These are phyloP conservation scores for Drosophila picticornis DNA, from an alignment of 2,888 invertebrate genomes.

Conservation along the genomic window DNA sequence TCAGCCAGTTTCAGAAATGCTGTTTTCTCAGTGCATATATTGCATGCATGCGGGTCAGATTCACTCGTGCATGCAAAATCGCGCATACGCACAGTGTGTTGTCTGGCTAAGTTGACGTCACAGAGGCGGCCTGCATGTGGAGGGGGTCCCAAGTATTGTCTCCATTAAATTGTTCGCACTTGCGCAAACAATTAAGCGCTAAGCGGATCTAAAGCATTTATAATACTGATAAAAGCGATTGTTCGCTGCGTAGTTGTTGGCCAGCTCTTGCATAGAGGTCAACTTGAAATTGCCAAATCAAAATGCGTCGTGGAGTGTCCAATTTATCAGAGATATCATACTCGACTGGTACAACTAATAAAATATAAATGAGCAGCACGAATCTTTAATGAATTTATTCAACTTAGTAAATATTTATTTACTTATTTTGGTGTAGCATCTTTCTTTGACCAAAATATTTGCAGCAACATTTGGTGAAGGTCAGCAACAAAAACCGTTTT, in stretches of 20 bases:
- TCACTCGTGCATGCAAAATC: conserved; percentile 69
- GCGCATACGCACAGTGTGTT: conserved; percentile 65
- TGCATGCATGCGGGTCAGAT: conserved; percentile 24
- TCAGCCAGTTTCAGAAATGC: neutral
- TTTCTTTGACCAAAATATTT: conserved; percentile 33
- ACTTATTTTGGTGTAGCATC: conserved; percentile 20
- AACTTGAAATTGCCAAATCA: conserved; percentile 29
- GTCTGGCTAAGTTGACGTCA: conserved; percentile 8
- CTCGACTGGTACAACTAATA: conserved; percentile 10
- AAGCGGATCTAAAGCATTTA: conserved; percentile 62
- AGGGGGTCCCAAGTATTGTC: conserved; percentile 19
- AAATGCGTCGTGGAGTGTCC: conserved; percentile 9
- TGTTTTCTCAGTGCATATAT: conserved; percentile 13
- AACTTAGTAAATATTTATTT: neutral
- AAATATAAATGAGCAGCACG: conserved; percentile 20
- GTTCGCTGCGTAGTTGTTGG: neutral
- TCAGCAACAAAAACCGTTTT: conserved; percentile 20
- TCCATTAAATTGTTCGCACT: conserved; percentile 35
- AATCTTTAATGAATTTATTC: neutral
- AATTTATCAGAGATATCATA: neutral
- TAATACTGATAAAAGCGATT: neutral
- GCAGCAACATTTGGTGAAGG: conserved; percentile 38
- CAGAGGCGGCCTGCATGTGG: conserved; percentile 18
- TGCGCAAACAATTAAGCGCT: conserved; percentile 47
- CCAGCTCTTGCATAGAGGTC: neutral